Evolutionary conservation across 2,113 vertebrate genomes (phyloP), one percentile per base, ranked within the genome.

Genomic region (Oriolus oriolus): DNA sequence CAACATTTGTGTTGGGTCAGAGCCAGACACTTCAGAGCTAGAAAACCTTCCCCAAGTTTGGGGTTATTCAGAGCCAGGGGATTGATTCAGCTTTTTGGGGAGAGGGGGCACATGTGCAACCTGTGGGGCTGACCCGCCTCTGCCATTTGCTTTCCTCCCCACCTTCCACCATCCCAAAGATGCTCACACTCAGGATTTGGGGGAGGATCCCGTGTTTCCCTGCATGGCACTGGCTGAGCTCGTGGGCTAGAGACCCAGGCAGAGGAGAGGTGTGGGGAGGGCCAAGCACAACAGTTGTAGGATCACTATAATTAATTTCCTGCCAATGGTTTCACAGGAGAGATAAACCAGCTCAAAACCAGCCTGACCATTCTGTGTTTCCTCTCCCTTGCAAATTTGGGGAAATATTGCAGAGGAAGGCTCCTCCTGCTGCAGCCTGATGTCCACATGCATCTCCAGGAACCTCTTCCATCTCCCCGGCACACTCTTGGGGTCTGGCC

Each of bases 1-100:
- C 76, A 93, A 87, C 39, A 56, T 96, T 96, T 96, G 54, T n/a
- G 27, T 87, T 97, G 94, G 84, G 57, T 13, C 57, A 26, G 31
- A 82, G 91, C 91, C 95, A 95, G 80, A 35, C 68, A 56, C 53
- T 92, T 89, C 57, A 50, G 84, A 87, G 82, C 18, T 74, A 57
- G 79, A 80, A 78, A 90, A 94, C 78, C 44, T 69, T 81, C 56
- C 47, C 21, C 50, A 57, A 16, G 28, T 50, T 42, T 57, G 74
- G 87, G 50, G 35, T 68, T 96, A 39, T 82, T 86, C 11, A 6
- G 85, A 87, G 18, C 42, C 74, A 49, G 52, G 42, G 76, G 24
- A 31, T 81, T 64, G 47, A 73, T 79, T 42, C 3, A 13, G 28
- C n/a, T 61, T 60, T 19, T 66, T 9, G 5, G 39, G 47, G n/a